Conservation (phyloP, 2,888 invertebrate genomes). For the Agriopis leucophaearia region DNA sequence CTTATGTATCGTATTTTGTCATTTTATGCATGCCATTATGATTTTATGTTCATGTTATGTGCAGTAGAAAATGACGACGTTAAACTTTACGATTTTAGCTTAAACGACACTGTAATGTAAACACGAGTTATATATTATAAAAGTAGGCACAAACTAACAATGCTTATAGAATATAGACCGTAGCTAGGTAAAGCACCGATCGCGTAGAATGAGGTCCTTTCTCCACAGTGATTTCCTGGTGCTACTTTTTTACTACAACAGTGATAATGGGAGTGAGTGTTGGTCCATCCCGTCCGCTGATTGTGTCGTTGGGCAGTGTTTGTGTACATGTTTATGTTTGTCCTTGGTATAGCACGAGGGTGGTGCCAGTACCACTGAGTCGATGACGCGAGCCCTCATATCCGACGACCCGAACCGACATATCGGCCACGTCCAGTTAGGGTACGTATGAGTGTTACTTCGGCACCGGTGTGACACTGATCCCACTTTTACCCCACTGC, state of each 20-base stretch:
- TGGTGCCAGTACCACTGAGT: constrained; percentile 96
- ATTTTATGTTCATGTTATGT: constrained; percentile 67
- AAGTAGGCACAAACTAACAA: constrained; percentile 77
- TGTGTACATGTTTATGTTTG: constrained; percentile 86
- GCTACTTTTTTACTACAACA: constrained; percentile 86
- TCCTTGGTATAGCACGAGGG: constrained; percentile 93
- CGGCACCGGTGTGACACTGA: constrained; percentile 62
- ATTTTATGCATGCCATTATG: constrained; percentile 79
- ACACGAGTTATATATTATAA: constrained; percentile 62
- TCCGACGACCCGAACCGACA: constrained; percentile 96
- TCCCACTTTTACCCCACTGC: constrained; percentile 48
- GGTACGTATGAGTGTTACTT: constrained; percentile 91
- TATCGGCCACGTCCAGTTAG: constrained; percentile 97
- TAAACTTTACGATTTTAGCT: constrained; percentile 60
- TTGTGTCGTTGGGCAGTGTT: constrained; percentile 75
- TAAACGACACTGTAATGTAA: constrained; percentile 71
- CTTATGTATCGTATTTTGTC: constrained; percentile 72
- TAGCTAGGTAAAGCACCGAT: constrained; percentile 65
- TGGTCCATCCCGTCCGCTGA: constrained; percentile 53
- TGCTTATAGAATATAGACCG: constrained; percentile 67
- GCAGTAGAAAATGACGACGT: constrained; percentile 66
- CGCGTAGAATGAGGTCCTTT: constrained; percentile 56
- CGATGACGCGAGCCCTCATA: constrained; percentile 98
- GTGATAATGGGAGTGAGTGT: constrained; percentile 63
- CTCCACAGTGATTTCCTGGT: constrained; percentile 69